Base-by-base conservation (phyloP, 1,140 invertebrate species). In the Trachymyrmex cornetzi region DNA sequence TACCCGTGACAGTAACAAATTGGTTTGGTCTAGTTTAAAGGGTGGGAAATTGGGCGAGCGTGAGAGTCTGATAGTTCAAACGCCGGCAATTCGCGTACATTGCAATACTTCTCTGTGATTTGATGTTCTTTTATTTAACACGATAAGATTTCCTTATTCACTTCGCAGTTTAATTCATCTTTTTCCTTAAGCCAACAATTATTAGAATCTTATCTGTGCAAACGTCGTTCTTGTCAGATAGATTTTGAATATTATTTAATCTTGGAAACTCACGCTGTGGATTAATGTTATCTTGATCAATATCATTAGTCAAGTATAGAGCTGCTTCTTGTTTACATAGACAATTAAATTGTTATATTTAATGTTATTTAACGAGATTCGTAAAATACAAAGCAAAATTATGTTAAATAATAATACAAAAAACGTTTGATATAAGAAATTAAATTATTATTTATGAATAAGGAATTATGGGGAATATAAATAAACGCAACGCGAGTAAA, bases 1-100 rank as follows among this genome's bases (percentile, higher is more conserved):
- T 67, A 38, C 50, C 30, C 50, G 74, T 67, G 87, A 89, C 88
- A 85, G 66, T 89, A 89, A 90, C 85, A 90, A 90, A 90, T 90
- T 84, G 88, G 38, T 87, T 50, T 27, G 30, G 72, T 85, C 59
- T 85, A 84, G 69, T 84, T 84, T 75, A 84, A 84, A 63, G 24
- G n/a, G 1, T 84, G 69, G 2, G 38, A 63, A 38, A 82, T 30
- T 34, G 30, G 30, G 16, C 48, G 77, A 55, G n/a, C 38, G 44
- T 55, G 61, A 27, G 30, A 55, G 64, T 30, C 38, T 63, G 38
- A 48, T 74, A n/a, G 19, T 82, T 59, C 55, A 50, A 48, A 30
- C 19, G 24, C 7, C 38, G 22, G 34, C 16, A 27, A n/a, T 27
- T 30, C 24, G 14, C 22, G 16, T 53, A 16, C 3, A 22, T 44